Evolutionary conservation across 2,113 vertebrate genomes (phyloP), one percentile per base, ranked within the genome.

Genomic region (Myotis davidii): DNA sequence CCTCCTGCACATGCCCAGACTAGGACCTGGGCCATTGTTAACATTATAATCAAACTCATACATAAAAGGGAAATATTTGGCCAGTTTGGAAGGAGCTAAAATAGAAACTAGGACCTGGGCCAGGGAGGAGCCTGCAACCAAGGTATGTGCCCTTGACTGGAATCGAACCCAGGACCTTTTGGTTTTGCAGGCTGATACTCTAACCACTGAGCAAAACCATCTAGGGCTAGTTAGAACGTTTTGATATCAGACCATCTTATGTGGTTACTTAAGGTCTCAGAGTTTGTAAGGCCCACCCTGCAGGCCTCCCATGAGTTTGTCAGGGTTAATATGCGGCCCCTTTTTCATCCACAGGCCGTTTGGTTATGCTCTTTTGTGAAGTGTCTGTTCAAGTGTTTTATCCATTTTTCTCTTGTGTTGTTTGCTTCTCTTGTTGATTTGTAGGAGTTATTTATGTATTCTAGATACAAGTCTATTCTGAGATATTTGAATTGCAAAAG

Each of bases 11-110:
- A 11, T 59, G 56, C 56, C 56, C 56, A 25, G 56, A 11, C 56
- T 23, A 25, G 23, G 56, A 21, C 56, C n/a, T n/a, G n/a, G n/a
- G n/a, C n/a, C n/a, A n/a, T 86, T 83, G 70, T 95, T 96, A 96
- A 97, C 56, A 45, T 77, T 77, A 65, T 87, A 91, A 92, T 81
- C 52, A 96, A 95, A 87, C 2, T 84, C 50, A 87, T 92, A 94
- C 88, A 93, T 96, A 87, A 94, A 64, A 81, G 8, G 3, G 20
- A 74, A 21, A 96, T 48, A 94, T 84, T n/a, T 79, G 25, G 13
- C 50, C 69, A 72, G 18, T 72, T 37, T 59, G 12, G 18, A 96
- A 92, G 37, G 12, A 65, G 14, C 16, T 56, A 17, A 83, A n/a
- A 77, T 14, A 76, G 54, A 52, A 83, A n/a, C n/a, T n/a, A n/a